Conservation (phyloP, 64 coral and sea anemone species). For the Pocillopora damicornis region DNA sequence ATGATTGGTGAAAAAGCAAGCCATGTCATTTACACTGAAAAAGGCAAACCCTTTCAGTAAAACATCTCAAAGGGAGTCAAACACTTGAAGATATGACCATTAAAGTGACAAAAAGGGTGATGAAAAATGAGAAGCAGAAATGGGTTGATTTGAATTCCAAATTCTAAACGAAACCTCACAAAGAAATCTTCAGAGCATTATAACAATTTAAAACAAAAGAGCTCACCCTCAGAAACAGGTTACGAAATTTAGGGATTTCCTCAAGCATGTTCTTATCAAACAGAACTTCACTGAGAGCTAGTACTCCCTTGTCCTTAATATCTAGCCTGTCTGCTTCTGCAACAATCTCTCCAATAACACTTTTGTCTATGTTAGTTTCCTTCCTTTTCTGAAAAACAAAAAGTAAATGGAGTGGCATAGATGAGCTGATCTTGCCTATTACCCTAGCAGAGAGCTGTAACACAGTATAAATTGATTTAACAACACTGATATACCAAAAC, state of each 20-base stretch:
- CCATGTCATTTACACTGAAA: background rate
- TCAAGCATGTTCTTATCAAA: slow-evolving; percentile 83
- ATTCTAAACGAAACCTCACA: no score
- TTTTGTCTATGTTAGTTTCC: slow-evolving; percentile 50
- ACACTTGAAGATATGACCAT: no score
- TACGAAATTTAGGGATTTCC: slow-evolving; percentile 80
- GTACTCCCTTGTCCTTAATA: slow-evolving; percentile 83
- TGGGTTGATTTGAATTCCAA: no score
- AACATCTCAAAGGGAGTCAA: no score
- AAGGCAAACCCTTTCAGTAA: no score
- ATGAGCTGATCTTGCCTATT: background rate
- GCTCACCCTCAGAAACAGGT: slow-evolving; percentile 79
- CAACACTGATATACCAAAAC: no score
- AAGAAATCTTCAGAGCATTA: background rate
- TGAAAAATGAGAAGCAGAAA: no score
- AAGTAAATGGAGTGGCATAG: background rate
- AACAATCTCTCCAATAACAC: slow-evolving; percentile 67
- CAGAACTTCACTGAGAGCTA: slow-evolving; percentile 79
- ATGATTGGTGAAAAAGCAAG: background rate
- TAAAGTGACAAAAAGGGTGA: no score
- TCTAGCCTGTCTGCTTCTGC: slow-evolving; percentile 92
- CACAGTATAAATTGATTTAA: no score
- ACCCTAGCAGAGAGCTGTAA: no score
- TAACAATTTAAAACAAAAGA: background rate
- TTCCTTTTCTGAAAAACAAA: slow-evolving; percentile 55